A percentile compares a stretch with the other conserved stretches of the same genome.
Evolutionary conservation across 2,797 vertebrate species (phyloP).

Genomic region (Antennarius maculatus): DNA sequence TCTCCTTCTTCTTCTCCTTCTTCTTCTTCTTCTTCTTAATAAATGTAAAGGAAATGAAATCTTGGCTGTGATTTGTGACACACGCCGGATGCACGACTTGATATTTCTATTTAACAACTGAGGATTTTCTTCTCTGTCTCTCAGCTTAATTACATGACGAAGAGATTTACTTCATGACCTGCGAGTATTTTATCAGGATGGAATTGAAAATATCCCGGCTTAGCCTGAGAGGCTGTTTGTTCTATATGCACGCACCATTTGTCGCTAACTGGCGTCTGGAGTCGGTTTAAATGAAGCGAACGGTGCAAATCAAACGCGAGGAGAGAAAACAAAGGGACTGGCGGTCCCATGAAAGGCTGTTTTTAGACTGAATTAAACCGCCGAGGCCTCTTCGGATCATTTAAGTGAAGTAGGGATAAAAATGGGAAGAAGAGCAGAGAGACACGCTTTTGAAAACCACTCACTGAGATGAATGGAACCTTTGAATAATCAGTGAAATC

Average conservation of each 20-base stretch:
- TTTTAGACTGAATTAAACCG: constrained; percentile 36
- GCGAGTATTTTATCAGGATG: not conserved
- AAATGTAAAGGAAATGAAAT: no score
- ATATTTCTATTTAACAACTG: not conserved
- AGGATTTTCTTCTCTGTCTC: constrained; percentile 3
- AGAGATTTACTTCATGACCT: constrained; percentile 1
- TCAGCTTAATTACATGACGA: not conserved
- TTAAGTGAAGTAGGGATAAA: constrained; percentile 20
- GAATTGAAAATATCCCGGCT: not conserved
- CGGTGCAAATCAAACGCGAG: constrained; percentile 42
- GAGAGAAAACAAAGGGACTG: constrained; percentile 44
- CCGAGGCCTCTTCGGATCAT: constrained; percentile 37
- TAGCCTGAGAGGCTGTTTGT: not conserved
- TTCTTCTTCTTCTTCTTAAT: no score
- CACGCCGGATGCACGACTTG: not conserved
- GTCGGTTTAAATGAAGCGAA: constrained; percentile 54
- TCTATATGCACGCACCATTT: constrained; percentile 10
- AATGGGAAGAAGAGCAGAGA: not conserved
- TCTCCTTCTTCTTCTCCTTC: no score
- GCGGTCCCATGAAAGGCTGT: constrained; percentile 32
- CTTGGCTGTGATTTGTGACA: not conserved
- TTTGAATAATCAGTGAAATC: constrained; percentile 39
- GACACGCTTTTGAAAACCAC: constrained; percentile 36
- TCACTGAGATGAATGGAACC: not conserved
- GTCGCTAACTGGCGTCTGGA: constrained; percentile 41